Base-by-base conservation (phyloP, 1,140 invertebrate genomes). In the Ladona fulva region DNA sequence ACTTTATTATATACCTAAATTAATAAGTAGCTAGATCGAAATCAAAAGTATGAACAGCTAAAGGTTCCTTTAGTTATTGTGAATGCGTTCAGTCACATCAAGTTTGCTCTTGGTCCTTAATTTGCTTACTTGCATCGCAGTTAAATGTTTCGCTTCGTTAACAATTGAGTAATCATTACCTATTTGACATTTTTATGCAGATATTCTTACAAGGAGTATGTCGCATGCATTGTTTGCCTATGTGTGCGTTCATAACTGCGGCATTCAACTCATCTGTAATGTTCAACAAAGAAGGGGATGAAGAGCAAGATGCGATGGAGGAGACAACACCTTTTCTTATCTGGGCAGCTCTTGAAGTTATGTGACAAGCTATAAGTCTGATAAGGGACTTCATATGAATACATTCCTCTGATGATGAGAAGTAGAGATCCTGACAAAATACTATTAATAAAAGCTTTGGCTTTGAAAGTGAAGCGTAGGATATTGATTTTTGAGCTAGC, bases 141-240 rank as follows among this genome's bases (percentile, higher is more conserved):
- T 16, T 6, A 12, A 16, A 66, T 66, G 16, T 66, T 19, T 66
- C 52, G 12, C n/a, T 66, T 66, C 52, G 52, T 66, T 66, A 22
- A 5, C 52, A 66, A 19, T 19, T 66, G n/a, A 66, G 52, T 66
- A 66, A 66, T 66, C 52, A 66, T 66, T 66, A 66, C 52, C 52
- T 66, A 66, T 66, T 66, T 66, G 52, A 66, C 52, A 66, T 66
- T 66, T 66, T 22, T 66, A 66, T 66, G 52, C 52, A 66, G 52
- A 66, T 66, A 66, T 66, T 66, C 52, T 66, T 66, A 19, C 52
- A 22, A 66, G 52, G 52, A 66, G 52, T 66, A 66, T 66, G 52
- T 66, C 52, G n/a, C 52, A 66, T 66, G 52, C 52, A 66, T 19
- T 19, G 52, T 66, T 66, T 66, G 52, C 52, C 52, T 66, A 66